A percentile compares a stretch with the other conserved stretches of the same genome.
phyloP scores from a whole-genome alignment of 2,113 vertebrate genomes.

The Amazona vittata region DNA sequence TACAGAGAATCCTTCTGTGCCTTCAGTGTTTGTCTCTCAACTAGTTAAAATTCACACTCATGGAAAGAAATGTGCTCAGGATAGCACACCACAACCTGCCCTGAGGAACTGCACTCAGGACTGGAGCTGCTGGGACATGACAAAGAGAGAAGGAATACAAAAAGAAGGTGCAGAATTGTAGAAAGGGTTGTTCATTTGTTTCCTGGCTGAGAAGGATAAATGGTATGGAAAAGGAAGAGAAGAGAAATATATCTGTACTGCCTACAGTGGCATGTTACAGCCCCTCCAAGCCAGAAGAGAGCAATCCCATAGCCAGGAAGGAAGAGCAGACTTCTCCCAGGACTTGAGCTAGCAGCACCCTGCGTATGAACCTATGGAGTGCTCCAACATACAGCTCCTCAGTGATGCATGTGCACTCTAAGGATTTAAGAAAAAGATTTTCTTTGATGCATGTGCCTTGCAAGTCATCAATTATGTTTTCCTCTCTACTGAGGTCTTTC shows the following conservation, averaged over 20 bases:
- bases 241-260: neutral
- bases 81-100: neutral
- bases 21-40: neutral
- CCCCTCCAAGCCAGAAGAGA: neutral
- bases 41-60: neutral
- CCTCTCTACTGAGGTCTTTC: neutral
- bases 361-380: neutral
- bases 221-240: neutral
- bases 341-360: neutral
- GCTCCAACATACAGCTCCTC: neutral
- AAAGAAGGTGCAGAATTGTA: neutral
- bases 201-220: neutral
- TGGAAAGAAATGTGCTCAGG: neutral
- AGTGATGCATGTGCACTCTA: neutral
- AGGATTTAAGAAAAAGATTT: neutral
- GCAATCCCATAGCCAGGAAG: neutral
- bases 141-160: neutral
- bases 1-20: neutral
- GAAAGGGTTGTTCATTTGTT: neutral
- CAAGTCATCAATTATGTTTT: neutral
- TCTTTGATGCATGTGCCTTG: neutral
- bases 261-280: accelerated
- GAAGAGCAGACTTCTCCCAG: neutral
- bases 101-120: neutral
- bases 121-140: neutral